Base-by-base conservation (phyloP, 2,888 invertebrate species). In the Mermis nigrescens region DNA sequence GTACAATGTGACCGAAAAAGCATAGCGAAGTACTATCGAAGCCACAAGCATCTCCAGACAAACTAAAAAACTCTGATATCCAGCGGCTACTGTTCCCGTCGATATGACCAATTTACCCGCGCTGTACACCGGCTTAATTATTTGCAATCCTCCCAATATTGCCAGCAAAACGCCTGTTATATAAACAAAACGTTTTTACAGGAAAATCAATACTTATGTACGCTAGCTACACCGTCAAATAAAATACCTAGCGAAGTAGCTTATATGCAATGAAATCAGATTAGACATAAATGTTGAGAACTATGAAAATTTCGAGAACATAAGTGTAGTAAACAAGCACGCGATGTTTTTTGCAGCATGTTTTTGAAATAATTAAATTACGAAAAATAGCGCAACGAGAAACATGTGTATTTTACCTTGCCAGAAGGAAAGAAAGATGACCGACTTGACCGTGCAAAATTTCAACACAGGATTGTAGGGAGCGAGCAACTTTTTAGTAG, bases 371-470 rank as follows among this genome's bases (percentile, higher is more conserved):
- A 7, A 38, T 12, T 12, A 38, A 7, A 38, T 7, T 38, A 12
- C 38, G 12, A 7, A 19, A 12, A 38, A 38, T 12, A 38, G 38
- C 38, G 38, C 7, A 19, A 7, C 7, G 19, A 38, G 7, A 19
- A 7, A 7, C 12, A 52, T 52, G 12, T 12, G 27, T 12, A 38
- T 12, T 31, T 55, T 55, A 55, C 32, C 95, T 84, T 99, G 98
- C 98, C 98, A 98, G 77, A 98, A 98, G 54, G 95, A 95, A 68
- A 99, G 80, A 79, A 99, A 98, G 77, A 99, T 98, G 70, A 98
- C 91, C 62, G 92, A 91, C 74, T 98, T 99, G 66, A 98, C 90
- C 60, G 94, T 95, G 77, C 90, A 89, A 80, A 98, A 99, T 78
- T 99, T 99, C 69, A 95, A 81, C 60, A 99, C 89, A 1, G 98